Evolutionary conservation across 1,140 invertebrate genomes (phyloP).

Genomic region (Dendrolimus kikuchii): DNA sequence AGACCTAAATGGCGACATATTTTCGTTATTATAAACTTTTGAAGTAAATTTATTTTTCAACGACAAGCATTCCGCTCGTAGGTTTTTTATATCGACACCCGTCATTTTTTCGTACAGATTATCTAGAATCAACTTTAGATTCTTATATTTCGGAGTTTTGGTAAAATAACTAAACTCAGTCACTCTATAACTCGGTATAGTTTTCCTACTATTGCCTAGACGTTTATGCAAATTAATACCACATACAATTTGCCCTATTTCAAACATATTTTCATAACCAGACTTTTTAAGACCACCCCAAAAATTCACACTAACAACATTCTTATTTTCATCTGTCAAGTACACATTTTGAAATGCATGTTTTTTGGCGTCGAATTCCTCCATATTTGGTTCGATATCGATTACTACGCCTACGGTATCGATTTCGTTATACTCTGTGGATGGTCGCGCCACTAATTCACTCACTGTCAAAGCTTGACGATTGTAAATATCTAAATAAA

Average conservation of each 20-base stretch:
- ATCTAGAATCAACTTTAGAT: slow-evolving; percentile 24
- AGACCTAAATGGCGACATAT: slow-evolving; percentile 45
- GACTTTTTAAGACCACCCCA: slow-evolving; percentile 75
- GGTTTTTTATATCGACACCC: slow-evolving; percentile 34
- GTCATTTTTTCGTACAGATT: slow-evolving; percentile 30
- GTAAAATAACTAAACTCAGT: slow-evolving; percentile 57
- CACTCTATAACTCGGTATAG: slow-evolving; percentile 46
- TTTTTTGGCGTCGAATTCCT: slow-evolving; percentile 34
- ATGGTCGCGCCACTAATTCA: slow-evolving; percentile 35
- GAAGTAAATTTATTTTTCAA: slow-evolving; percentile 37
- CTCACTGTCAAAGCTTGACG: slow-evolving; percentile 40
- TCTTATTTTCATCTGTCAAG: slow-evolving; percentile 61
- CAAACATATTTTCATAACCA: slow-evolving; percentile 74
- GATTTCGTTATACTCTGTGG: slow-evolving; percentile 51
- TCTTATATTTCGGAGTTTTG: slow-evolving; percentile 45
- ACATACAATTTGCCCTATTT: slow-evolving; percentile 72
- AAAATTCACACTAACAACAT: slow-evolving; percentile 76
- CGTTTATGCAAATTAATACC: slow-evolving; percentile 76
- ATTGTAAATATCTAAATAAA: slow-evolving; percentile 19
- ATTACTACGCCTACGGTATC: slow-evolving; percentile 51
- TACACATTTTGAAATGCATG: slow-evolving; percentile 64
- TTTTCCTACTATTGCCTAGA: slow-evolving; percentile 46
- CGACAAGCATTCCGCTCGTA: slow-evolving; percentile 36
- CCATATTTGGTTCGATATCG: slow-evolving; percentile 38
- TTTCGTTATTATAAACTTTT: slow-evolving; percentile 28